These are phyloP conservation scores for Machimus atricapillus DNA, from an alignment of 2,888 invertebrate genomes.

Conservation along the genomic window DNA sequence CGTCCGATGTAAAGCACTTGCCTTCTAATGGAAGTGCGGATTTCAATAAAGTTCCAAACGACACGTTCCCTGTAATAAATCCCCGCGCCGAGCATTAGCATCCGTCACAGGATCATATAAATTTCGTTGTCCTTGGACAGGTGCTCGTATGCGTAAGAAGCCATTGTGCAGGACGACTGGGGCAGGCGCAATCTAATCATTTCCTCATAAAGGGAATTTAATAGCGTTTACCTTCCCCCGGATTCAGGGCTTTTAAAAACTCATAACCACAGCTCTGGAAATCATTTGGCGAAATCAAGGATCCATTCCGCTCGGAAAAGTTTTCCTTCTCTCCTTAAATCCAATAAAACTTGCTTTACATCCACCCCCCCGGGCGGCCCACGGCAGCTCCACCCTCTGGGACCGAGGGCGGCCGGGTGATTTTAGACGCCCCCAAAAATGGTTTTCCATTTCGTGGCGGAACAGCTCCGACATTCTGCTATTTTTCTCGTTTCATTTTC, in stretches of 20 bases:
- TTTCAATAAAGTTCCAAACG: not conserved
- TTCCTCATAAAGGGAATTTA: conserved; percentile 19
- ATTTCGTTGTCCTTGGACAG: not conserved
- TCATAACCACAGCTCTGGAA: conserved; percentile 29
- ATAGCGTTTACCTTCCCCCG: not conserved
- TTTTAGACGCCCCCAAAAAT: not conserved
- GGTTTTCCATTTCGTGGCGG: not conserved
- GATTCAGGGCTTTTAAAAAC: conserved; percentile 11
- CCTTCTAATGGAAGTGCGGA: not conserved
- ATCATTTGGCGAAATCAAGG: conserved; percentile 33
- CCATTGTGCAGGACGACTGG: not conserved
- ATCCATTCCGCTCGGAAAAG: conserved; percentile 28
- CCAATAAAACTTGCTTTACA: conserved; percentile 32
- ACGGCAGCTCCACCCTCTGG: not conserved
- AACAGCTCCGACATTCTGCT: conserved; percentile 2
- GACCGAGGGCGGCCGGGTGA: not conserved
- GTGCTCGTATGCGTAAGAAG: not conserved
- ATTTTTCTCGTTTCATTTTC: conserved; percentile 10
- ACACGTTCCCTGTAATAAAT: not conserved
- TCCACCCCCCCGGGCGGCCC: not conserved
- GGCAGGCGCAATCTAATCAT: conserved; percentile 6
- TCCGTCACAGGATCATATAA: not conserved
- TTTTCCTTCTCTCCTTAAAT: conserved; percentile 34
- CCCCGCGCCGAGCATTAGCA: not conserved
- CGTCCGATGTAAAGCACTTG: not conserved